phyloP scores from a whole-genome alignment of 2,888 invertebrate species.

The Apotomis betuletana region DNA sequence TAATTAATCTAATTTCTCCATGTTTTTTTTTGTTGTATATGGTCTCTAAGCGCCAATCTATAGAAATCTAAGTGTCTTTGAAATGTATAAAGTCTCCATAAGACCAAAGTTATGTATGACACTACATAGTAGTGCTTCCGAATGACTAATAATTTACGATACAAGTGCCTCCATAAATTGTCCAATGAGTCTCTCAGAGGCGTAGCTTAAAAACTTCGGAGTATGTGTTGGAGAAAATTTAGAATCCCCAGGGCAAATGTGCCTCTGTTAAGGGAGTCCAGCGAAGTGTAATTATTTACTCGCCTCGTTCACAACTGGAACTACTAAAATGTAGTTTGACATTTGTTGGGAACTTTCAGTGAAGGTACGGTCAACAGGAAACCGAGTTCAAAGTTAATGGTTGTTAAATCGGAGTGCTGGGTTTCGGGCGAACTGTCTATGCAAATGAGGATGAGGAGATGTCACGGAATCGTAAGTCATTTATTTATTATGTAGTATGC shows the following conservation, averaged over 20 bases:
- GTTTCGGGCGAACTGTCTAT: background rate
- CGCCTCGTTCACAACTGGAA: slow-evolving; percentile 36
- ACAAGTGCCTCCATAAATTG: too few species aligned
- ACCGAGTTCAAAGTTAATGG: slow-evolving; percentile 10
- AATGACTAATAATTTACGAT: background rate
- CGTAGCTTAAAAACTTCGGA: background rate
- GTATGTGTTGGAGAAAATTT: background rate
- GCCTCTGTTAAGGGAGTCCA: slow-evolving; percentile 35
- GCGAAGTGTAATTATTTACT: slow-evolving; percentile 43
- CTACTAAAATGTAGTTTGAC: slow-evolving; percentile 42
- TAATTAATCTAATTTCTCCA: too few species aligned
- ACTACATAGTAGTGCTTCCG: too few species aligned
- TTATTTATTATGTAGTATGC: too few species aligned
- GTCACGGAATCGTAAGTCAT: background rate
- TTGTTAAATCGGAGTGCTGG: slow-evolving; percentile 4
- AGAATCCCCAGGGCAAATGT: slow-evolving; percentile 26
- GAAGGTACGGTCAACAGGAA: slow-evolving; percentile 30
- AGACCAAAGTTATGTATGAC: too few species aligned
- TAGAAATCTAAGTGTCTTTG: too few species aligned
- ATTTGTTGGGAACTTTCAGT: slow-evolving; percentile 39
- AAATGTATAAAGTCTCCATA: too few species aligned
- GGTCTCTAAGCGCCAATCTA: too few species aligned
- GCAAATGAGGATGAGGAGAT: background rate
- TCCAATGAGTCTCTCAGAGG: background rate
- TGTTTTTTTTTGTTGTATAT: too few species aligned